Base-by-base conservation (phyloP, 37 sponge, comb jelly and placozoan species). In the Theonella swinhoei region DNA sequence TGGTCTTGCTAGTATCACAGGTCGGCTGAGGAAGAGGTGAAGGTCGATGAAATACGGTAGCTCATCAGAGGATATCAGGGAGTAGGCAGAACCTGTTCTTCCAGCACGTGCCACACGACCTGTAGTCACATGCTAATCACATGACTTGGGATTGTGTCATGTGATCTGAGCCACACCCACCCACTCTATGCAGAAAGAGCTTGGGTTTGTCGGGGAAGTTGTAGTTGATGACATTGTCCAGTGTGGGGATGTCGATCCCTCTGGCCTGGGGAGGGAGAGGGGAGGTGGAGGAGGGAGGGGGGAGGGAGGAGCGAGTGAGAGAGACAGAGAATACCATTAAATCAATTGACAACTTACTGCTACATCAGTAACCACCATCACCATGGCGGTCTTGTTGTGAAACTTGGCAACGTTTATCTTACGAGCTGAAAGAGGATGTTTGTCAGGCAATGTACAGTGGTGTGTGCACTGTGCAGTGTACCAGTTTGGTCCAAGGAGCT, bases 201-300 rank as follows among this genome's bases (percentile, higher is more conserved):
- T 98, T 98, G 33, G 99, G 84, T 43, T 83, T 89, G n/a, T 92
- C 54, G 7, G 99, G 96, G 33, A 98, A 94, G 81, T 98, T 87
- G 79, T 85, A 98, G 71, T 98, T 98, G 61, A 98, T 92, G 71
- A 98, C 95, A 79, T 98, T 94, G 76, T 98, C 99, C 81, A 98
- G 77, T 68, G 87, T 67, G 36, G 99, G 99, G 26, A 98, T 96
- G 68, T 98, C 99, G 61, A 98, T 98, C 14, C 99, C 99, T 60
- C 99, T 66, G 23, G 99, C 97, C 92, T 95, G 81, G 7, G 70
- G 60, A 2, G 31, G 8, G 25, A 26, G 66, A 64, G 39, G 62
- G 38, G 62, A 5, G 0, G 39, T 4, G 65, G 47, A 66, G 2
- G 64, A 32, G 80, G 17, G 75, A 54, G 74, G 22, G 64, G 37